A percentile compares a stretch with the other conserved stretches of the same genome.
Evolutionary conservation across 1,140 invertebrate genomes (phyloP).

Genomic region (Harpegnathos saltator): DNA sequence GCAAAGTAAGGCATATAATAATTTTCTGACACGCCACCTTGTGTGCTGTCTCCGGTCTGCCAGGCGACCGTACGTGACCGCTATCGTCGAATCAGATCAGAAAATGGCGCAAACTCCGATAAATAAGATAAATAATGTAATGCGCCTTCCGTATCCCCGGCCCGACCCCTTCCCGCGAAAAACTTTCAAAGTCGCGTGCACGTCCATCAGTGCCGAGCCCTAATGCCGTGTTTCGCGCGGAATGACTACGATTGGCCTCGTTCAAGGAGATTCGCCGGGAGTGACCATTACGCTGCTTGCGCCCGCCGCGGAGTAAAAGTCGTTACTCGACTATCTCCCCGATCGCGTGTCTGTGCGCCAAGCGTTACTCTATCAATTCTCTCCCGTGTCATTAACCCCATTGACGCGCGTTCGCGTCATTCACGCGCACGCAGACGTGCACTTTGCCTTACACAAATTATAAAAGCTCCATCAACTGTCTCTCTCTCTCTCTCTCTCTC

Average conservation of each 20-base stretch:
- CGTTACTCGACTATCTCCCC: constrained; percentile 67
- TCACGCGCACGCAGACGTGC: not conserved
- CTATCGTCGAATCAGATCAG: constrained; percentile 78
- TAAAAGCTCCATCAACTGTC: no score
- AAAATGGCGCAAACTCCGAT: constrained; percentile 79
- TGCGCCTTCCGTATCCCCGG: constrained; percentile 67
- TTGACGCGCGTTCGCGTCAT: constrained; percentile 31
- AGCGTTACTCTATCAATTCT: constrained; percentile 66
- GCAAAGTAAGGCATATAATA: constrained; percentile 79
- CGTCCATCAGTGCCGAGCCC: constrained; percentile 69
- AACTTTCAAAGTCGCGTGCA: constrained; percentile 76
- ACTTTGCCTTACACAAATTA: constrained; percentile 34
- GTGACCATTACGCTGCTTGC: constrained; percentile 68
- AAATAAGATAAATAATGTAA: constrained; percentile 79
- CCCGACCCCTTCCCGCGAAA: constrained; percentile 71
- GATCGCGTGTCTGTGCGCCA: constrained; percentile 61
- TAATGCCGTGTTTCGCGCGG: constrained; percentile 69
- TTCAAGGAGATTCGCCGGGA: constrained; percentile 73
- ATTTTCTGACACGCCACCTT: constrained; percentile 79
- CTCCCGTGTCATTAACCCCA: constrained; percentile 55
- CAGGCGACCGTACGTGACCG: constrained; percentile 73
- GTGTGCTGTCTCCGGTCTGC: constrained; percentile 65
- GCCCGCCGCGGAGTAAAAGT: constrained; percentile 64
- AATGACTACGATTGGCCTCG: constrained; percentile 70
- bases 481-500: no score